Evolutionary conservation across 1,140 invertebrate genomes (phyloP), one percentile per base, ranked within the genome.

Genomic region (Drosophila ohnishii): DNA sequence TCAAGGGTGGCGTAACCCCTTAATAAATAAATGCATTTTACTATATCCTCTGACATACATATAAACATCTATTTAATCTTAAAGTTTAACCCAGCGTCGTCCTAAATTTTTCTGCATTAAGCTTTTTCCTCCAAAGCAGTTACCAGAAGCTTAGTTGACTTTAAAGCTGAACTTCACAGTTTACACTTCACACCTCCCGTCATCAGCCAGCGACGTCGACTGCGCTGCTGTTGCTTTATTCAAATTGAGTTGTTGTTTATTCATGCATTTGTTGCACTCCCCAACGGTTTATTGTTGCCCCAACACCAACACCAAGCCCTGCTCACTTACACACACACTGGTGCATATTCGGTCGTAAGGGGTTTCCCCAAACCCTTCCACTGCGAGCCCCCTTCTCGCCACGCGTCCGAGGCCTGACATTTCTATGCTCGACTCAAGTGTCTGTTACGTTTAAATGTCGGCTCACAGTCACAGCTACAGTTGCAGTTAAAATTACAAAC

Each of bases 221-320:
- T 8, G 44, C 40, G 74, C 55, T 78, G 48, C 53, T 86, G 66
- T 87, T 87, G 83, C 75, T 73, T 73, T 77, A 88, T 87, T 87
- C 75, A 87, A 87, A 87, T 87, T 79, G 83, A 87, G 83, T 83
- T 88, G 75, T 87, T 88, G 83, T 78, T 86, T 87, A 87, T 87
- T 87, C 83, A 87, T 88, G 83, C 83, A 87, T 87, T 88, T 87
- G 83, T 83, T 87, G 84, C 83, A 87, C 80, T 82, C 63, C 83
- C 75, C 61, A 50, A 66, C 55, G 67, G 71, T 76, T 61, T 64
- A 88, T 88, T 87, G 83, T 87, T 87, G 60, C 66, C 55, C 63
- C 62, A 75, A 72, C 59, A 64, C 48, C 65, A 48, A 67, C 74
- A 28, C 69, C 22, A 22, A 2, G 22, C 22, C 34, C 48, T 10